Evolutionary conservation across 2,888 invertebrate genomes (phyloP), one percentile per base, ranked within the genome.

Genomic region (Xanthorhoe spadicearia): DNA sequence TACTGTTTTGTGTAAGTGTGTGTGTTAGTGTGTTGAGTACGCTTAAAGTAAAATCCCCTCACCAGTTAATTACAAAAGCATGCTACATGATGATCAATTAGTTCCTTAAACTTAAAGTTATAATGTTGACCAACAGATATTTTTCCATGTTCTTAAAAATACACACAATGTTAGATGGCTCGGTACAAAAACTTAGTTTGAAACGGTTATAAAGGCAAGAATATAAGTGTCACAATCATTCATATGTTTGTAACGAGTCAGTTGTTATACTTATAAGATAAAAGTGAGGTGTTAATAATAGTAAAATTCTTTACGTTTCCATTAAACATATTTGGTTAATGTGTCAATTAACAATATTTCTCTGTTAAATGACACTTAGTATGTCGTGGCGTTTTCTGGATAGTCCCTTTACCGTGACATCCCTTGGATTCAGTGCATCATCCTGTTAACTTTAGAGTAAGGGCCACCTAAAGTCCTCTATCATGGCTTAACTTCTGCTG

Each of bases 71-170:
- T 50, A 59, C 51, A 68, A 54, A 68, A 68, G 64, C 68, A 68
- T 64, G 56, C 61, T 64, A 68, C 68, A 64, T 68, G 68, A 68
- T 68, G 64, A 64, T 64, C 38, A 52, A 62, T 64, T 69, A 62
- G 50, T 52, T 35, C 9, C 57, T 59, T 60, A 55, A 32, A 54
- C 49, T 32, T 38, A 55, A 48, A 8, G 15, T 15, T 15, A 46
- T 17, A 17, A 17, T 17, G 48, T 48, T 48, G 48, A 7, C 48
- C 48, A 48, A 17, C 4, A 6, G 17, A 7, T 48, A 48, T 7
- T 17, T 48, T 17, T n/a, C 15, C 5, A 3, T 13, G 13, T 13
- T 1, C 13, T 13, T 43, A 13, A 9, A 38, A 38, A 6, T 43
- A 43, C 38, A 43, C 38, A 43, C 38, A 13, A 10, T 43, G 13